Conservation (phyloP, 1,140 invertebrate genomes). For the Choristoneura fumiferana region DNA sequence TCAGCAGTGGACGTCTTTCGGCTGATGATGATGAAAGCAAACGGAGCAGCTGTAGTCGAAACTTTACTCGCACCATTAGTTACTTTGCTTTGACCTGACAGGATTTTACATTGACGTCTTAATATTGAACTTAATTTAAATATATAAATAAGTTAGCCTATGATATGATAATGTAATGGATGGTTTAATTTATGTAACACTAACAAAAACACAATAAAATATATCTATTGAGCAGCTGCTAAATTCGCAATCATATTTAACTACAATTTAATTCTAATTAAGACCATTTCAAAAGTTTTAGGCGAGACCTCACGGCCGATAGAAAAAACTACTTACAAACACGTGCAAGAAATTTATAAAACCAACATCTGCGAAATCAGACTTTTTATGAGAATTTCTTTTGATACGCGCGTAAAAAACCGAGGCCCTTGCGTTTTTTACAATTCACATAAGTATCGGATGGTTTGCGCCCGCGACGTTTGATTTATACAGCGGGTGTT, state of each 20-base stretch:
- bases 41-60: too few species aligned
- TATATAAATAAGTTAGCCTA: too few species aligned
- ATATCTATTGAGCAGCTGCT: conserved; percentile 2
- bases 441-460: conserved; percentile 19
- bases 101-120: too few species aligned
- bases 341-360: conserved; percentile 68
- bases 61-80: too few species aligned
- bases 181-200: too few species aligned
- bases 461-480: conserved; percentile 20
- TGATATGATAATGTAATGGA: too few species aligned
- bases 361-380: conserved; percentile 61
- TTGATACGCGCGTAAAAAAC: conserved; percentile 45
- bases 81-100: too few species aligned
- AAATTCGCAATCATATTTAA: conserved; percentile 33
- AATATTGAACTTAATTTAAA: too few species aligned
- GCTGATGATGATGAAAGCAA: too few species aligned
- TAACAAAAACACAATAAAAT: neutral
- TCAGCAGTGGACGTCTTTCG: too few species aligned
- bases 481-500: neutral
- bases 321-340: conserved; percentile 45
- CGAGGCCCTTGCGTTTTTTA: conserved; percentile 22
- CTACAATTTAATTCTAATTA: conserved; percentile 45
- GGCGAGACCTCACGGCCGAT: conserved; percentile 34
- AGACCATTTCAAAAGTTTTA: conserved; percentile 36
- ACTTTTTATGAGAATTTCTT: conserved; percentile 44